These are phyloP conservation scores for Tribolium castaneum DNA, from an alignment of 1,140 invertebrate species.

Conservation along the genomic window DNA sequence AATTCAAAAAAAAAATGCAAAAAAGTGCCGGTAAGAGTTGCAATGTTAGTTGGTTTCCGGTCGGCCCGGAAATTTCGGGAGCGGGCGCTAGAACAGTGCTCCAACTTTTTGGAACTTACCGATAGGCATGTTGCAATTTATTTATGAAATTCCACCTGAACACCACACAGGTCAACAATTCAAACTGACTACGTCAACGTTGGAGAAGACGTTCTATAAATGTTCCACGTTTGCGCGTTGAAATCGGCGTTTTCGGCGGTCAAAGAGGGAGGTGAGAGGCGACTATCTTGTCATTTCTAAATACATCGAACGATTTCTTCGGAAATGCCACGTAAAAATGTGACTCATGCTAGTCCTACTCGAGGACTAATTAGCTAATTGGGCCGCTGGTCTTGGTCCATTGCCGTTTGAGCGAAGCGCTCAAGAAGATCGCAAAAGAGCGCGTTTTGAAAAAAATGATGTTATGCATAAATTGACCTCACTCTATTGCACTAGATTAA, in stretches of 20 bases:
- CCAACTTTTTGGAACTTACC: slow-evolving; percentile 7
- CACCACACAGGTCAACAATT: slow-evolving; percentile 31
- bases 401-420: not conserved
- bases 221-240: slow-evolving; percentile 40
- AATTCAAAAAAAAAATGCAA: not conserved
- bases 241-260: slow-evolving; percentile 19
- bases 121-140: slow-evolving; percentile 38
- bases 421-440: not conserved
- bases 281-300: slow-evolving; percentile 43
- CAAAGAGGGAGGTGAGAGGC: slow-evolving; percentile 31
- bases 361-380: not conserved
- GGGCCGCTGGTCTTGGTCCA: not conserved
- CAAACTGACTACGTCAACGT: slow-evolving; percentile 40
- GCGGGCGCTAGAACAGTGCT: not conserved
- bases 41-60: not conserved
- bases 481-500: not conserved
- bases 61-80: not conserved
- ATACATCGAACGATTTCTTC: slow-evolving; percentile 36
- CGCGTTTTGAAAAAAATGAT: not conserved
- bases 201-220: slow-evolving; percentile 41
- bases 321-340: not conserved
- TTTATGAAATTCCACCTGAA: slow-evolving; percentile 29
- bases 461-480: not conserved
- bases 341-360: not conserved
- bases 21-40: not conserved